Evolutionary conservation across 2,888 invertebrate genomes (phyloP), one percentile per base, ranked within the genome.

Genomic region (Lasioglossum leucozonium): DNA sequence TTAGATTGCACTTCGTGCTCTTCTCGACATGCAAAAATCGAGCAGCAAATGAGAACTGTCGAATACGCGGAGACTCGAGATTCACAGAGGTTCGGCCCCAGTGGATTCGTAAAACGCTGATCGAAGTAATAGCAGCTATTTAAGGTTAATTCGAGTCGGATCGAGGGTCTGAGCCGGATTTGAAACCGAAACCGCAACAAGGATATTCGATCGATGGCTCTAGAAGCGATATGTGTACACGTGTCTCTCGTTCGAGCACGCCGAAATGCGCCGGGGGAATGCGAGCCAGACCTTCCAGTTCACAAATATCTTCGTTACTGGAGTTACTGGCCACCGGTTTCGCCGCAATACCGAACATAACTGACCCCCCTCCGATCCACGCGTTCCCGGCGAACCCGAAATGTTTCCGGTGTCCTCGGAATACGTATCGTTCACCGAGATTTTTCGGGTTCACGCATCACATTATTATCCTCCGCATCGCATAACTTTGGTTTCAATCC

Each of bases 181-280:
- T 26, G 73, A 71, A 74, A 62, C 73, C 79, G 30, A 85, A 42
- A 84, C 79, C 85, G 71, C 77, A 80, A 44, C 75, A 72, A 34
- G 77, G 76, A 72, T n/a, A n/a, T 51, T 22, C 51, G 77, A 71
- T 77, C 85, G 85, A 85, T 76, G 51, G 34, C 18, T 42, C 40
- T 42, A 34, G 40, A 71, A 16, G 22, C 72, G 67, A 77, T 42
- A 26, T 22, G 47, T 42, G 34, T 69, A 40, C n/a, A 69, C n/a
- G 40, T 40, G 42, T 71, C 40, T 47, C 62, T 77, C 72, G 71
- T 55, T 37, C 37, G 5, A 40, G 65, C 22, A 42, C 22, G n/a
- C 58, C 51, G 55, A 42, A 65, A 72, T 72, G 65, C 77, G 11
- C 34, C 72, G 4, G 6, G 22, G 26, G 44, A 62, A 71, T 75